These are phyloP conservation scores for Idaea aversata DNA, from an alignment of 2,888 invertebrate genomes.

Conservation along the genomic window DNA sequence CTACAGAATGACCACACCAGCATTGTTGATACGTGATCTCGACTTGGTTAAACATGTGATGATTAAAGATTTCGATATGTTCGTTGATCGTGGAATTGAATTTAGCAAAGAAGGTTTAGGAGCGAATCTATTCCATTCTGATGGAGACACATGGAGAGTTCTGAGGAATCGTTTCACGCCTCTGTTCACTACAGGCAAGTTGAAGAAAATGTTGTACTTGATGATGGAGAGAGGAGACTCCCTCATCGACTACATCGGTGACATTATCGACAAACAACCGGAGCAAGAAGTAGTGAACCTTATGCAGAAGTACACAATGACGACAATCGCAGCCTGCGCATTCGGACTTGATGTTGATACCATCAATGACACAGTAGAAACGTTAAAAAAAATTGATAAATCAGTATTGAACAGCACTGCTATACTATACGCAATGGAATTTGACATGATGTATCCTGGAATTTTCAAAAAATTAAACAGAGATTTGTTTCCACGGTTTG, in stretches of 20 bases:
- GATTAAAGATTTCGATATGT: constrained; percentile 52
- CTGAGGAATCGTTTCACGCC: constrained; percentile 50
- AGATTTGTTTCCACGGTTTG: constrained; percentile 32
- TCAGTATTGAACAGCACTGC: constrained; percentile 17
- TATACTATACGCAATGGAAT: constrained; percentile 25
- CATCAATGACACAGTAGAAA: constrained; percentile 22
- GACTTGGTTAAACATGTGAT: constrained; percentile 50
- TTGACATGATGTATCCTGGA: constrained; percentile 49
- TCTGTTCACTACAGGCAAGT: constrained; percentile 53
- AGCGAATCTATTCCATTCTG: constrained; percentile 49
- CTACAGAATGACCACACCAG: constrained; percentile 45
- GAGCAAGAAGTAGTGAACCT: constrained; percentile 39
- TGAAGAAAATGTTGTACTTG: constrained; percentile 55
- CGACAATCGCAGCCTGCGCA: constrained; percentile 44
- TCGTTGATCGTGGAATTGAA: constrained; percentile 46
- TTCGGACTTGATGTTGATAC: constrained; percentile 46
- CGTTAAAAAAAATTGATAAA: constrained; percentile 28
- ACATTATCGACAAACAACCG: constrained; percentile 18
- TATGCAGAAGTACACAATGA: constrained; percentile 42
- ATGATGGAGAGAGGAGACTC: constrained; percentile 41
- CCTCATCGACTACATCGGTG: constrained; percentile 35
- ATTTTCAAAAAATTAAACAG: constrained; percentile 37
- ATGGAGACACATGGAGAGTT: constrained; percentile 48
- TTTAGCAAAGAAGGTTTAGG: constrained; percentile 48
- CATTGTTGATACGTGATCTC: constrained; percentile 46